Evolutionary conservation across 2,888 invertebrate genomes (phyloP), one percentile per base, ranked within the genome.

Genomic region (Galeruca laticollis): DNA sequence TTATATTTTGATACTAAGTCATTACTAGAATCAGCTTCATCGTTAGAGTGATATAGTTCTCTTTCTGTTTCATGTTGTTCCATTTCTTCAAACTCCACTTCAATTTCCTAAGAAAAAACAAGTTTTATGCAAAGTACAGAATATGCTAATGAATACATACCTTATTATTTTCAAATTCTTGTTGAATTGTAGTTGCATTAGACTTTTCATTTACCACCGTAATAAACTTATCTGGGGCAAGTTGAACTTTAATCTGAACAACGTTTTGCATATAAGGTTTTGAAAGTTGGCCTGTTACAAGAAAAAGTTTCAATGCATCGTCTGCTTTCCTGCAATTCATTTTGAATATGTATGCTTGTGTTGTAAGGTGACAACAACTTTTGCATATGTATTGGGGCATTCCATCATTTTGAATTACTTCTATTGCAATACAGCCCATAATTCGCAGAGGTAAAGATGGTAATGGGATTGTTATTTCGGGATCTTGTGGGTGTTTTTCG

Each of bases 291-390:
- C 92, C 93, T 35, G 90, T 90, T 43, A 92, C 87, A 26, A 93
- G 87, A 82, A 87, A 93, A 69, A 92, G 89, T 69, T 93, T 87
- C 8, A 94, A 84, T 0, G 90, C 88, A 76, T 92, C 92, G 81
- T 94, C 93, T 0, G 92, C 90, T 80, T 90, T 90, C 75, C 92
- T 92, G 78, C 93, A 93, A 80, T 93, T 90, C 70, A 91, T 89
- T 81, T 94, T 94, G 78, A 91, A 94, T 65, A 90, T 90, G 85
- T 93, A 93, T 60, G 90, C 90, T 71, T 91, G 87, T 69, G 90
- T 90, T 81, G 93, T 89, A 75, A 92, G 90, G 78, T 88, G 86
- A 26, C 90, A 90, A 78, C 94, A 94, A 49, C 88, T 88, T 47
- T 86, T 87, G 81, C 94, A 94, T 71, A 94, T 92, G 79, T 87